Evolutionary conservation across 2,797 vertebrate species (phyloP).

Genomic region (Streptopelia turtur): DNA sequence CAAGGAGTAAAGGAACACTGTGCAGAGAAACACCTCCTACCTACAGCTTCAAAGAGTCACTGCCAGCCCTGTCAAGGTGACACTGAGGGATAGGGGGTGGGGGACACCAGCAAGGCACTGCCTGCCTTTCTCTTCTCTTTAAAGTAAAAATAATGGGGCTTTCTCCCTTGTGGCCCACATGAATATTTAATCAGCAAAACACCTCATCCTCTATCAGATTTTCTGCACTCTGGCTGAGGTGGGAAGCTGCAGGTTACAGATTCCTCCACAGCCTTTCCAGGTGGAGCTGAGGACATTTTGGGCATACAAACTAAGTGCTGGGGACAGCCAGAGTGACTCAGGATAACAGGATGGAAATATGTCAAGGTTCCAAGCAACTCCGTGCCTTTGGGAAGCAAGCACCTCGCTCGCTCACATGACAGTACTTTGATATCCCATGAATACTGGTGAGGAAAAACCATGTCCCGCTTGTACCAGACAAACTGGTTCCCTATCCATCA

Average conservation of each 20-base stretch:
- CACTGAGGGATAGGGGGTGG: background rate
- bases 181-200: constrained; percentile 55
- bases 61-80: constrained; percentile 8
- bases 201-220: background rate
- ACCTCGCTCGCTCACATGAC: background rate
- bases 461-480: rapidly evolving
- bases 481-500: background rate
- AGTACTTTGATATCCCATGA: rapidly evolving
- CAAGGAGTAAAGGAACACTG: background rate
- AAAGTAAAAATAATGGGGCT: constrained; percentile 40
- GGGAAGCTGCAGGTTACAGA: background rate
- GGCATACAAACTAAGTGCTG: background rate
- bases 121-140: constrained; percentile 5
- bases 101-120: background rate
- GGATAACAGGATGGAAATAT: background rate
- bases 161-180: constrained; percentile 19
- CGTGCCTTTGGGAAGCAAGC: background rate
- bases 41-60: background rate
- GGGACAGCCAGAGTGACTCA: background rate
- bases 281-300: background rate
- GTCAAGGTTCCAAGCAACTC: background rate
- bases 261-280: background rate
- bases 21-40: background rate
- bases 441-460: background rate
- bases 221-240: background rate